Conservation (phyloP, 2,113 vertebrate species). For the Hiodon tergisus region DNA sequence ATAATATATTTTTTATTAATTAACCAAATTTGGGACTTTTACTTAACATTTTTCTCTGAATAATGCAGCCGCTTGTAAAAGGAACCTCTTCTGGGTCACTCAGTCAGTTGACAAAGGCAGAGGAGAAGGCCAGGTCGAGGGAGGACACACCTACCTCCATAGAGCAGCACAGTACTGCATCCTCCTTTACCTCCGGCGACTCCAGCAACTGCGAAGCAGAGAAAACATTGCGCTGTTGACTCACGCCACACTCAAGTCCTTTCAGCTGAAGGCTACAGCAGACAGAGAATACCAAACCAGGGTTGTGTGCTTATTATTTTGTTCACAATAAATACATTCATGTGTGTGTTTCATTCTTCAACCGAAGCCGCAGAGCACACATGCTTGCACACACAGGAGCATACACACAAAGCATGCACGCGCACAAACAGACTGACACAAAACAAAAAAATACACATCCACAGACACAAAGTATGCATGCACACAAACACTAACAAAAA, state of each 20-base stretch:
- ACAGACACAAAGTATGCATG: too few relatives aligned
- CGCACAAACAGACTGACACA: too few relatives aligned
- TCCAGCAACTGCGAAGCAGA: slow-evolving; percentile 77
- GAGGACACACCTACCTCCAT: slow-evolving; percentile 82
- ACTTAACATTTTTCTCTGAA: too few relatives aligned
- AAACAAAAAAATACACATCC: too few relatives aligned
- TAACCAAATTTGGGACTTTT: too few relatives aligned
- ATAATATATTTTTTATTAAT: too few relatives aligned
- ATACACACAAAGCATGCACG: too few relatives aligned
- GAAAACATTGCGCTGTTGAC: slow-evolving; percentile 12
- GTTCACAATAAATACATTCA: neutral
- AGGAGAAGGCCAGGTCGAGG: neutral
- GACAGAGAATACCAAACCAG: neutral
- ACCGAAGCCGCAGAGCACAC: too few relatives aligned
- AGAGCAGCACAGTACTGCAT: slow-evolving; percentile 92
- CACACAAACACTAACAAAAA: too few relatives aligned
- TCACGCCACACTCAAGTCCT: neutral
- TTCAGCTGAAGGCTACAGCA: neutral
- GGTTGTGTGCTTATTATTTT: neutral
- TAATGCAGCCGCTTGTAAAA: too few relatives aligned
- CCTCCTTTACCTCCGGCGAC: slow-evolving; percentile 90
- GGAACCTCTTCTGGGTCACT: neutral
- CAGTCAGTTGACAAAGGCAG: neutral
- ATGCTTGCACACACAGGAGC: too few relatives aligned
- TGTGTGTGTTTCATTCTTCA: too few relatives aligned